Base-by-base conservation (phyloP, 2,797 vertebrate genomes). In the Phrynocephalus forsythii region DNA sequence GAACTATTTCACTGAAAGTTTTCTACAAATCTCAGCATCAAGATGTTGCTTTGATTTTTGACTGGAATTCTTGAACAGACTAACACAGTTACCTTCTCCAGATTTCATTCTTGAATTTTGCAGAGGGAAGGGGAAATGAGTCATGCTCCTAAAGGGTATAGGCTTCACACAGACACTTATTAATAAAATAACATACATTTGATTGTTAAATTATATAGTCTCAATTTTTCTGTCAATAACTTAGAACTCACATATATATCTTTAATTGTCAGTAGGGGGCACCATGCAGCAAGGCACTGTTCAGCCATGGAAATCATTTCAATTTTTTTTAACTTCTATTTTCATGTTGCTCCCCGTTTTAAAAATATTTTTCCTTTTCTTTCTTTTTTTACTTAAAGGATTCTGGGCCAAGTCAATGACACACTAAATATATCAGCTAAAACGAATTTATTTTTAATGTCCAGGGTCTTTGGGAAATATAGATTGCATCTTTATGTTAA, bases 231-330 rank as follows among this genome's bases (percentile, higher is more conserved):
- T 5, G 66, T 0, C 87, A 86, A 67, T 38, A 81, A 86, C 85
- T 28, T 15, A 22, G 18, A 3, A 80, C 24, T 26, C 83, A 84
- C 82, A 82, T 60, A 0, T 68, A 44, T 44, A 33, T 83, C 1
- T 2, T 20, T 60, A 24, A 66, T 82, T 88, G 33, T 68, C 89
- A 86, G 88, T 26, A 90, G 86, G 33, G 89, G 89, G 83, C 88
- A 84, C 22, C 89, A 75, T 73, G 22, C 18, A 84, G 76, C 73
- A 44, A 75, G 16, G 18, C 38, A 76, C 38, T 88, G 87, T 33
- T 30, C 18, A 18, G 5, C 2, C 3, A 52, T 75, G 52, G 26
- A 83, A 75, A 78, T 6, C 0, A 79, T 15, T 80, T 79, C 75
- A 4, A 44, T 89, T 78, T 56, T 77, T 91, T 82, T 77, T 44